phyloP scores from a whole-genome alignment of 2,888 invertebrate species.

The Gordius sp. region DNA sequence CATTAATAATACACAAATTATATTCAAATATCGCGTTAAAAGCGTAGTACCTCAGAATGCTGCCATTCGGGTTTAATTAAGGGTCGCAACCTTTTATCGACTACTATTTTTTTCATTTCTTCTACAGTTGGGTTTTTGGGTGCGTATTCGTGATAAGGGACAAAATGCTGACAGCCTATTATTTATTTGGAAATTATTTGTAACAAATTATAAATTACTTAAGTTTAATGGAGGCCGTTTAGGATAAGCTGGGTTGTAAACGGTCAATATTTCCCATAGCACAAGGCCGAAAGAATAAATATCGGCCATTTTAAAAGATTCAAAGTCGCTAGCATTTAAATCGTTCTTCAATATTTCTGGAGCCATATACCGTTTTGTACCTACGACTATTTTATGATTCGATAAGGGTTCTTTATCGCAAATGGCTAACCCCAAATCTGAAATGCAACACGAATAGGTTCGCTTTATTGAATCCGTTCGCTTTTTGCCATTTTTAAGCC shows the following conservation, averaged over 20 bases:
- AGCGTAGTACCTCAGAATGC: neutral
- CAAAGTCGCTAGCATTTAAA: slow-evolving; percentile 42
- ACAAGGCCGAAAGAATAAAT: slow-evolving; percentile 91
- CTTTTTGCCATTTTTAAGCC: too few relatives aligned
- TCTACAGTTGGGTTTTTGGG: neutral
- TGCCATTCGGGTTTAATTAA: neutral
- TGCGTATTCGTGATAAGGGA: slow-evolving; percentile 3
- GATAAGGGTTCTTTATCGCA: slow-evolving; percentile 65
- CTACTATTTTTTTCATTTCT: slow-evolving; percentile 9
- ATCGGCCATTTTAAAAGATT: slow-evolving; percentile 84
- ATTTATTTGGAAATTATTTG: neutral
- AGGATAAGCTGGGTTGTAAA: neutral
- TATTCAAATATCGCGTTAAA: too few relatives aligned
- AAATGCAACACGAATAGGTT: slow-evolving; percentile 95
- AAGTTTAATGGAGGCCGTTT: neutral
- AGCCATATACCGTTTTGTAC: slow-evolving; percentile 39
- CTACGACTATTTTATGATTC: slow-evolving; percentile 59
- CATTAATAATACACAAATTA: too few relatives aligned
- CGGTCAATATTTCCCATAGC: slow-evolving; percentile 57
- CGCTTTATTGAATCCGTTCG: too few relatives aligned
- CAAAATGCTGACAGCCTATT: neutral
- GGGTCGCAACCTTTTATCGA: neutral
- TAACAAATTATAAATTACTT: slow-evolving; percentile 8
- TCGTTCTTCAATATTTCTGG: slow-evolving; percentile 41
- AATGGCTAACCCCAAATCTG: slow-evolving; percentile 81